Conservation (phyloP, 2,113 vertebrate genomes). For the Psilopogon haemacephalus region DNA sequence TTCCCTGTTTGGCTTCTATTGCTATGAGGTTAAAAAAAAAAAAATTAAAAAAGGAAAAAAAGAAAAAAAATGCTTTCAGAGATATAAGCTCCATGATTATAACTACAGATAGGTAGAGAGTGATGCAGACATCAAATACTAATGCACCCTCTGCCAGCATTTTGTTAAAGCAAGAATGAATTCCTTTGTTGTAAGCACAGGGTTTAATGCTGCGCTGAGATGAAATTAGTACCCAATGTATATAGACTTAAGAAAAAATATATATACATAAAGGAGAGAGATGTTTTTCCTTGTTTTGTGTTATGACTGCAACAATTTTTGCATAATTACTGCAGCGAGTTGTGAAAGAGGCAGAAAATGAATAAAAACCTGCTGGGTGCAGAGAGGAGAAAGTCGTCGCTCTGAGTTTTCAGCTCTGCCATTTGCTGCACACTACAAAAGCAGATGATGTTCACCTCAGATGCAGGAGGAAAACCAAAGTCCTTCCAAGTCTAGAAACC, state of each 20-base stretch:
- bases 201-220: neutral
- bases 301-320: constrained; percentile 12
- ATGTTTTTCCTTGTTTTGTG: neutral
- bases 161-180: neutral
- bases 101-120: neutral
- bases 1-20: neutral
- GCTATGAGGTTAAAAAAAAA: neutral
- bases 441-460: neutral
- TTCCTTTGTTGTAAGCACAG: neutral
- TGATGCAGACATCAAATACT: neutral
- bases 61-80: neutral
- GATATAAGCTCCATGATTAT: neutral
- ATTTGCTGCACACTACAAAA: neutral
- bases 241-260: neutral
- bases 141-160: neutral
- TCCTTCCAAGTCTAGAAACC: neutral
- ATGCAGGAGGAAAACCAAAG: neutral
- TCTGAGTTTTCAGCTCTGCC: neutral
- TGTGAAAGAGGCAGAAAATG: constrained; percentile 27
- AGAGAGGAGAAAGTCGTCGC: constrained; percentile 6
- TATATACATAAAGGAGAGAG: no score
- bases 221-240: neutral
- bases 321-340: constrained; percentile 31
- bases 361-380: neutral
- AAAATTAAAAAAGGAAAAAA: neutral